These are phyloP conservation scores for Rhincodon typus DNA, from an alignment of 2,797 vertebrate genomes.

Conservation along the genomic window DNA sequence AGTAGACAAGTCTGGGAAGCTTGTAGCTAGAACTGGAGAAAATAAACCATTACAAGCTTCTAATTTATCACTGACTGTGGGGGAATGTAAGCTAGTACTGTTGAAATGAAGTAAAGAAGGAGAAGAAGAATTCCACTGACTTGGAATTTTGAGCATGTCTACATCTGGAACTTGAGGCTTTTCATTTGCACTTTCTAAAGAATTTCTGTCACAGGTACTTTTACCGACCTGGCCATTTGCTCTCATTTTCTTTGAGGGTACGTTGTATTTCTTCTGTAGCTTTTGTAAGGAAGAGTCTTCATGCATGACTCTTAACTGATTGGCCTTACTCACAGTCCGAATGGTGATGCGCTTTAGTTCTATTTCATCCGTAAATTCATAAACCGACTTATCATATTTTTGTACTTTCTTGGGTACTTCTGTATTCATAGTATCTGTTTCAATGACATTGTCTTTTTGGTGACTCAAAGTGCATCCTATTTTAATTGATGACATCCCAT, in stretches of 20 bases:
- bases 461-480: conserved; percentile 18
- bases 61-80: conserved; percentile 46
- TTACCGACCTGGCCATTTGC: conserved; percentile 1
- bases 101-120: conserved; percentile 67
- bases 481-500: conserved; percentile 57
- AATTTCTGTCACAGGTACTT: background rate
- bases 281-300: conserved; percentile 1
- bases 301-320: conserved; percentile 6
- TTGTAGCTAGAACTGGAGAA: conserved; percentile 67
- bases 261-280: conserved; percentile 4
- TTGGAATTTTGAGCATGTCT: conserved; percentile 68
- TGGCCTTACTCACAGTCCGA: conserved; percentile 23
- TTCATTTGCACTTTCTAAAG: conserved; percentile 55
- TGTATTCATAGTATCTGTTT: background rate
- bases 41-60: conserved; percentile 78
- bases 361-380: conserved; percentile 38
- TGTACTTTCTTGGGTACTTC: background rate
- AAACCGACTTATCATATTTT: conserved; percentile 34
- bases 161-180: conserved; percentile 59
- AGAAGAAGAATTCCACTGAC: conserved; percentile 65
- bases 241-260: conserved; percentile 20
- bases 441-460: conserved; percentile 6
- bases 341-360: conserved; percentile 34
- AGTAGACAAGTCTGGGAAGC: conserved; percentile 82
- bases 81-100: conserved; percentile 70